These are phyloP conservation scores for Drosophila hamatofila DNA, from an alignment of 2,888 invertebrate genomes.

Conservation along the genomic window DNA sequence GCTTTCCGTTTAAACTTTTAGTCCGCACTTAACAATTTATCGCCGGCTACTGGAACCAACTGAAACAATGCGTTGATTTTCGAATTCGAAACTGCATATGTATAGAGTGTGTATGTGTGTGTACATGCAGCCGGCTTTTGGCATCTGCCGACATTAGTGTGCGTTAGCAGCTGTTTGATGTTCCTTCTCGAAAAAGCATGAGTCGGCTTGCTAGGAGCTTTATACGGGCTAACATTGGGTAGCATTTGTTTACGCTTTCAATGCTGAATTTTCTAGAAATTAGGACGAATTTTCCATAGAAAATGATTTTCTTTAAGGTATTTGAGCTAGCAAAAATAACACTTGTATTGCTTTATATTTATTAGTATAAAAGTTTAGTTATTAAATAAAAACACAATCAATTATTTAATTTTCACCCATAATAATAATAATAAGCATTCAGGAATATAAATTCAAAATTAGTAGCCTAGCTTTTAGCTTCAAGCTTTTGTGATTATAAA, in stretches of 20 bases:
- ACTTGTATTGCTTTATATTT: no score
- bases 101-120: constrained; percentile 5
- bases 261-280: background rate
- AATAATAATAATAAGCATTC: no score
- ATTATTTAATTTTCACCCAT: no score
- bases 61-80: constrained; percentile 28
- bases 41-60: constrained; percentile 50
- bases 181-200: constrained; percentile 37
- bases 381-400: no score
- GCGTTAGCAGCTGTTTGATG: constrained; percentile 46
- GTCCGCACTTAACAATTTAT: constrained; percentile 57
- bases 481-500: no score
- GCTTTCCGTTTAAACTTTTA: constrained; percentile 25
- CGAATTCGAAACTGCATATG: constrained; percentile 58
- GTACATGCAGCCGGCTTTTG: constrained; percentile 60
- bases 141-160: constrained; percentile 5
- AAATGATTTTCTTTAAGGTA: no score
- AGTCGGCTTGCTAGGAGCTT: constrained; percentile 6
- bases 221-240: background rate
- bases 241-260: constrained; percentile 34
- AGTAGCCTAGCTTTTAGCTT: no score
- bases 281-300: background rate
- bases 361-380: no score
- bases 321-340: no score
- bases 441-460: no score